Percentiles rank a stretch among this genome's conserved stretches.
phyloP scores from a whole-genome alignment of 2,797 vertebrate species.

The Coilia nasus region DNA sequence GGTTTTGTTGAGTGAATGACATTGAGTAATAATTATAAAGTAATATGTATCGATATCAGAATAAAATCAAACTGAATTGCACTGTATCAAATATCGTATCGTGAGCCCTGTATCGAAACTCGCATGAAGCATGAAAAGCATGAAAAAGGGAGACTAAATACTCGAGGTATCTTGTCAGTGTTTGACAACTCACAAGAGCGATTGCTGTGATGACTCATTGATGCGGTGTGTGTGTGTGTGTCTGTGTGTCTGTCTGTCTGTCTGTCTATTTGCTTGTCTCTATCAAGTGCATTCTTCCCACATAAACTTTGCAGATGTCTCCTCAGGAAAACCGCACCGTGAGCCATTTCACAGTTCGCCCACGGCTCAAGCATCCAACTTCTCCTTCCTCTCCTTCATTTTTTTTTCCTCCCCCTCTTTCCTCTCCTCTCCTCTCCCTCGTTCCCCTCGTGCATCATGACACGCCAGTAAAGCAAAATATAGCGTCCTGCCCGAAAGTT shows the following conservation, averaged over 20 bases:
- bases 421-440: too few species aligned
- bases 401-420: too few species aligned
- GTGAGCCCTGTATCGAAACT: too few species aligned
- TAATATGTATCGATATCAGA: too few species aligned
- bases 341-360: neutral
- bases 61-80: too few species aligned
- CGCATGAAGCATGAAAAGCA: neutral
- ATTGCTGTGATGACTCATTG: neutral
- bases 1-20: too few species aligned
- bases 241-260: neutral
- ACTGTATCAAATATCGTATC: too few species aligned
- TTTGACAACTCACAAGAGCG: neutral
- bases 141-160: neutral
- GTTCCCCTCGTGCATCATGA: neutral
- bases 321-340: neutral
- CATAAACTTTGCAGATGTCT: slow-evolving; percentile 6
- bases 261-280: neutral
- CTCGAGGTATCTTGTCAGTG: neutral
- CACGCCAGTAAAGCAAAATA: neutral
- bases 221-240: neutral
- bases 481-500: neutral
- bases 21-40: too few species aligned
- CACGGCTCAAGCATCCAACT: neutral
- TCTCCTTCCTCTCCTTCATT: neutral
- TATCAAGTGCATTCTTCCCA: neutral